Conservation (phyloP, 2,888 invertebrate species). For the Sepiola atlantica region DNA sequence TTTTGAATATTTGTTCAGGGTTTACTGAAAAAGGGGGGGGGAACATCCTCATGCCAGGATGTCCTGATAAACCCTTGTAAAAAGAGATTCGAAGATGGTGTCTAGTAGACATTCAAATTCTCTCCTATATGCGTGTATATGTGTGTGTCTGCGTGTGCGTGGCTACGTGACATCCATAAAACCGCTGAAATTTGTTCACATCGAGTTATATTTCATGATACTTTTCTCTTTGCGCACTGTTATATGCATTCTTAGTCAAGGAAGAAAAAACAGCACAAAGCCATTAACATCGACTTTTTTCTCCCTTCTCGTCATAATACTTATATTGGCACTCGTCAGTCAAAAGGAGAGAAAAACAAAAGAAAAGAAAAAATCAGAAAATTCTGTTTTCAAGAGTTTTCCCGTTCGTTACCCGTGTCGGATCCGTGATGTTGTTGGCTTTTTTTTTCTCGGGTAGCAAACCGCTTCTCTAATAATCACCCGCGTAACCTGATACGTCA, state of each 20-base stretch:
- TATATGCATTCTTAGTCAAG: not conserved
- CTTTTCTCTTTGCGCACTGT: not conserved
- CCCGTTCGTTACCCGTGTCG: conserved; percentile 1
- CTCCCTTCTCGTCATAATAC: too few relatives aligned
- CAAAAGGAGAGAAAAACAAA: not conserved
- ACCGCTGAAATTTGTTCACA: too few relatives aligned
- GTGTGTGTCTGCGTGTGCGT: not conserved
- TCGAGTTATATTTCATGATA: too few relatives aligned
- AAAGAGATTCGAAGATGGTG: too few relatives aligned
- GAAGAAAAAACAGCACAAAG: not conserved
- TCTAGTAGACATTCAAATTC: too few relatives aligned
- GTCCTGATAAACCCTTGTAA: too few relatives aligned
- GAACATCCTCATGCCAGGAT: too few relatives aligned
- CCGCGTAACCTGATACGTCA: not conserved
- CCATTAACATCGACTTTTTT: not conserved
- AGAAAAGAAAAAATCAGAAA: too few relatives aligned
- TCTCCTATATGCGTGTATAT: not conserved
- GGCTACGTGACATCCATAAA: not conserved
- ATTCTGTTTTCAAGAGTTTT: not conserved
- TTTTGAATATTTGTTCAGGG: too few relatives aligned
- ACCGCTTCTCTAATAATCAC: not conserved
- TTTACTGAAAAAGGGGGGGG: too few relatives aligned
- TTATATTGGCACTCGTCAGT: not conserved
- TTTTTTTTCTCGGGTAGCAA: not conserved
- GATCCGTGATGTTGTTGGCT: not conserved